Percentiles rank a stretch among this genome's conserved stretches.
Evolutionary conservation across 2,797 vertebrate species (phyloP).

Genomic region (Atherinosoma microstoma): DNA sequence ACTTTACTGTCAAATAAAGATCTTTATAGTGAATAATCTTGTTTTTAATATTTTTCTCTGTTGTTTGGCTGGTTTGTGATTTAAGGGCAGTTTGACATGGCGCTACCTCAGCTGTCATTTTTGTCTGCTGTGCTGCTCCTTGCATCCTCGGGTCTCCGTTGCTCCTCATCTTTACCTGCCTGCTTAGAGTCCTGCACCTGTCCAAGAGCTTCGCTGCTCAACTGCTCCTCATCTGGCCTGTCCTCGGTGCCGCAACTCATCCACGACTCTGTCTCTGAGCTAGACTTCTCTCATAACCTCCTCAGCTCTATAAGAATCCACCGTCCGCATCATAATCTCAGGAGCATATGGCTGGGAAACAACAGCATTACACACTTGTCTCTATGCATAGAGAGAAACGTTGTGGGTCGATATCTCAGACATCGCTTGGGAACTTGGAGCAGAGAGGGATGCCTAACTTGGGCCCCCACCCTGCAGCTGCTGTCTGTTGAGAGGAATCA

Average conservation of each 20-base stretch:
- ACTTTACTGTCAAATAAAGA: too few relatives aligned
- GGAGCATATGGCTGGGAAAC: constrained; percentile 84
- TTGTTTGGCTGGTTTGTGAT: background rate
- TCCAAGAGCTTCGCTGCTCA: constrained; percentile 67
- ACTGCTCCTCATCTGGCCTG: constrained; percentile 84
- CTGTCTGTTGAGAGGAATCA: constrained; percentile 86
- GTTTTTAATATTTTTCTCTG: constrained; percentile 1
- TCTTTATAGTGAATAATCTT: background rate
- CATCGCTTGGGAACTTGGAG: constrained; percentile 26
- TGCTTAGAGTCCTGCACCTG: constrained; percentile 78
- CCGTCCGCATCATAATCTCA: constrained; percentile 61
- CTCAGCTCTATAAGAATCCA: constrained; percentile 66
- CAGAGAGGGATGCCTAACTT: constrained; percentile 48
- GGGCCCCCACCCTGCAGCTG: constrained; percentile 84
- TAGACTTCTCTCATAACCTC: constrained; percentile 82
- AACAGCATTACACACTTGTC: constrained; percentile 82
- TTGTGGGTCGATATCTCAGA: constrained; percentile 34
- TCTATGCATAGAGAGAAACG: constrained; percentile 64
- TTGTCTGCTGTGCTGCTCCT: constrained; percentile 67
- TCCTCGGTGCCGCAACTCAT: constrained; percentile 53
- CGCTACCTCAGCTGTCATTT: constrained; percentile 28
- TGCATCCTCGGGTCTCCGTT: constrained; percentile 39
- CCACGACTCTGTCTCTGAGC: constrained; percentile 53
- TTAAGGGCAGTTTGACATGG: constrained; percentile 70
- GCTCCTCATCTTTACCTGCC: constrained; percentile 37